phyloP scores from a whole-genome alignment of 2,888 invertebrate species.

The Chaetogeoica ovagalla region DNA sequence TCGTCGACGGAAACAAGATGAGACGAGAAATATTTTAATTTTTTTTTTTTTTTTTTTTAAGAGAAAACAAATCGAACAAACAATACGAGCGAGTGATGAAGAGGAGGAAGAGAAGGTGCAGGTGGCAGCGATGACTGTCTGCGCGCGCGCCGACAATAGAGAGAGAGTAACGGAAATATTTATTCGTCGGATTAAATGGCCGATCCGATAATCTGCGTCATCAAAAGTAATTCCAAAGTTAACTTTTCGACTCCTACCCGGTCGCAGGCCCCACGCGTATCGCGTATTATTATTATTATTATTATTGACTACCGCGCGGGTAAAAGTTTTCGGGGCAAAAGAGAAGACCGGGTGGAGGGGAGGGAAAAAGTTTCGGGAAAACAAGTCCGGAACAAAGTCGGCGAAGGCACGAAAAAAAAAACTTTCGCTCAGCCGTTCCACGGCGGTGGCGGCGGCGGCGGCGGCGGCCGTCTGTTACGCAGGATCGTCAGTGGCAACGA shows the following conservation, averaged over 20 bases:
- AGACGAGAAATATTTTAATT: too few relatives aligned
- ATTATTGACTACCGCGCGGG: slow-evolving; percentile 40
- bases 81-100: background rate
- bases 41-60: background rate
- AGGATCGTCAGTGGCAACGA: slow-evolving; percentile 45
- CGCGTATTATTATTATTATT: background rate
- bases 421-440: slow-evolving; percentile 34
- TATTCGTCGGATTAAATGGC: slow-evolving; percentile 43
- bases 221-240: slow-evolving; percentile 49
- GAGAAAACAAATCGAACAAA: background rate
- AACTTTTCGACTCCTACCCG: slow-evolving; percentile 1
- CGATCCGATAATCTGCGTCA: slow-evolving; percentile 48
- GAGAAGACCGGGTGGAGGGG: background rate
- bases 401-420: slow-evolving; percentile 44
- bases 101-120: background rate
- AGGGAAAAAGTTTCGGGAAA: slow-evolving; percentile 43
- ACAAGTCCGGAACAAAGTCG: slow-evolving; percentile 45
- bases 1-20: too few relatives aligned
- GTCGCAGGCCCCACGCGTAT: background rate
- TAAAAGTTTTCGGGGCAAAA: slow-evolving; percentile 16
- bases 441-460: slow-evolving; percentile 8
- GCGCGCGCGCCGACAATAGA: background rate
- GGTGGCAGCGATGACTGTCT: background rate
- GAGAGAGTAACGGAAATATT: slow-evolving; percentile 44
- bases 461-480: slow-evolving; percentile 23